A percentile compares a stretch with the other conserved stretches of the same genome.
Conservation (phyloP, 2,113 vertebrate species). For the Myrmophylax atrothorax region DNA sequence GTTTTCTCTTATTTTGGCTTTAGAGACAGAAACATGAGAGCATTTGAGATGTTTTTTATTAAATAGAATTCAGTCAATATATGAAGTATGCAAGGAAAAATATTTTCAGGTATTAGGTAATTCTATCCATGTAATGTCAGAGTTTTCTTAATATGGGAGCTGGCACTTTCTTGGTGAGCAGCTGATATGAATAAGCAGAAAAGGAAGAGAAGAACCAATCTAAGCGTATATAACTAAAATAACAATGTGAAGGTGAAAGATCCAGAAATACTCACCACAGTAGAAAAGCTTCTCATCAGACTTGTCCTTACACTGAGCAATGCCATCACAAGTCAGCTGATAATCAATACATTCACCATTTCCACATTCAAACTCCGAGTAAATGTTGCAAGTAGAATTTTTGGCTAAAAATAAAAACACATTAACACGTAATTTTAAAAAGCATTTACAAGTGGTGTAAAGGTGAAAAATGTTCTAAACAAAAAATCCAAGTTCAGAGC, state of each 20-base stretch:
- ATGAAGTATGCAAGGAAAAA: neutral
- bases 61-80: neutral
- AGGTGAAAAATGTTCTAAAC: neutral
- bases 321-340: constrained; percentile 91
- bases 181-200: neutral
- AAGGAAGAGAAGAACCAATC: neutral
- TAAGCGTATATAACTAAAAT: neutral
- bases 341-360: constrained; percentile 96
- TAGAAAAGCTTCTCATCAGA: constrained; percentile 97
- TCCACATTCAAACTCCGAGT: constrained; percentile 94
- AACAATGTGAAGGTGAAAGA: neutral
- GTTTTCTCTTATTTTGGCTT: neutral
- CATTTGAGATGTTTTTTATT: neutral
- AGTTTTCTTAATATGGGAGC: rapidly evolving
- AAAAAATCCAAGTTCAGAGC: neutral
- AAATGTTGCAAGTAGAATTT: constrained; percentile 93
- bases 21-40: neutral
- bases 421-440: neutral
- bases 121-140: neutral
- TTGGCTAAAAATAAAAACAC: constrained; percentile 78
- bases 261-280: constrained; percentile 83
- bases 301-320: constrained; percentile 94
- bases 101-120: neutral
- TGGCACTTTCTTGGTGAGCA: neutral
- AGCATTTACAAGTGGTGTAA: neutral